These are phyloP conservation scores for Epizoanthus ramosus DNA, from an alignment of 92 coral and sea anemone species.

Conservation along the genomic window DNA sequence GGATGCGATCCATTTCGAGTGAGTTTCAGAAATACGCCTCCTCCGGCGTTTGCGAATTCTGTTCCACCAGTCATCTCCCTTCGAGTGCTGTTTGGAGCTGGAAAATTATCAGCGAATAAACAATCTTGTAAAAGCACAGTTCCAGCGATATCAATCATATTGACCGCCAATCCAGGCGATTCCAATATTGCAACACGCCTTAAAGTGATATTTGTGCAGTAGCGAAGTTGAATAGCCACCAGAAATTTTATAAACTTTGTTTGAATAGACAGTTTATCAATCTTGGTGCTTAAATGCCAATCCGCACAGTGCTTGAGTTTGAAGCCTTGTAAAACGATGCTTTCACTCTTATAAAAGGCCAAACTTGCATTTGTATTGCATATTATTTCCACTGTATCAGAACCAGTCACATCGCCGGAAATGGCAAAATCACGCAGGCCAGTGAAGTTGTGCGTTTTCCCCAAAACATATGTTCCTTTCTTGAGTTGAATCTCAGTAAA, in stretches of 20 bases:
- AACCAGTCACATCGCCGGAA: background rate
- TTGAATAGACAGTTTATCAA: conserved; percentile 16
- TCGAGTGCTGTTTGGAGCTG: conserved; percentile 9
- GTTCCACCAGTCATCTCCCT: background rate
- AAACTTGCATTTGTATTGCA: conserved; percentile 19
- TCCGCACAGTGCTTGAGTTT: conserved; percentile 13
- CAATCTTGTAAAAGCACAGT: conserved; percentile 34
- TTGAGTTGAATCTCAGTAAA: background rate
- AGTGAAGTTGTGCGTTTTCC: conserved; percentile 28
- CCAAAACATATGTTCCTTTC: background rate
- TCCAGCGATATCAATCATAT: conserved; percentile 49
- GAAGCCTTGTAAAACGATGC: background rate
- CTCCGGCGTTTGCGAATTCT: conserved; percentile 6
- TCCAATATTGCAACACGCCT: conserved; percentile 23
- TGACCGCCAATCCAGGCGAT: conserved; percentile 54
- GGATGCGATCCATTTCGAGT: conserved; percentile 15
- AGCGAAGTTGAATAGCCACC: conserved; percentile 39
- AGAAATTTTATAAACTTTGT: conserved; percentile 22
- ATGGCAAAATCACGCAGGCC: conserved; percentile 16
- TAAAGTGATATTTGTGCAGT: conserved; percentile 33
- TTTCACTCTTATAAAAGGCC: conserved; percentile 23
- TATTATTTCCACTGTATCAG: conserved; percentile 7
- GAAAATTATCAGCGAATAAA: conserved; percentile 36
- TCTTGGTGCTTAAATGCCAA: conserved; percentile 39
- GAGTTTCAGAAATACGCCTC: conserved; percentile 32